Percentiles rank a stretch among this genome's conserved stretches.
These are phyloP conservation scores for Aphrophora alni DNA, from an alignment of 2,888 invertebrate genomes.

Conservation along the genomic window DNA sequence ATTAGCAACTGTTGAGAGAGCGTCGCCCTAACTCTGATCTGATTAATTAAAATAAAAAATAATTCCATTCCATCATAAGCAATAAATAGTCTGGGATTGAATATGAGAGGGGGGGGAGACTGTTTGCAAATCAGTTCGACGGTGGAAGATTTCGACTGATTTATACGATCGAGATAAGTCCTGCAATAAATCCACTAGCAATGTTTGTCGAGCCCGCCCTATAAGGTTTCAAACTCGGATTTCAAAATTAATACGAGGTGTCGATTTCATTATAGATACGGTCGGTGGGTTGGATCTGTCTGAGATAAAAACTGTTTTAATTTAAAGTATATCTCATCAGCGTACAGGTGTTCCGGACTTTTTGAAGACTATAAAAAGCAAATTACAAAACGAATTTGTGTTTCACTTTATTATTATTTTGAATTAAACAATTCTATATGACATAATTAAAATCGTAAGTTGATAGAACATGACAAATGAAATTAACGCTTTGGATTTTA, in stretches of 20 bases:
- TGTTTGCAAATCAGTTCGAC: not conserved
- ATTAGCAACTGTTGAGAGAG: not conserved
- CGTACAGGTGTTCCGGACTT: too few species aligned
- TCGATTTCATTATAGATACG: constrained; percentile 38
- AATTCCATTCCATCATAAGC: not conserved
- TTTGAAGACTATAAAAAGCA: too few species aligned
- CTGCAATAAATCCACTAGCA: not conserved
- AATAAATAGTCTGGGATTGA: not conserved
- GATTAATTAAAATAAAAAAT: not conserved
- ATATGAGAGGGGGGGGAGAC: not conserved
- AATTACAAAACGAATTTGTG: too few species aligned
- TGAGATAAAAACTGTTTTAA: too few species aligned
- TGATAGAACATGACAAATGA: too few species aligned
- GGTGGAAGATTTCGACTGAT: not conserved
- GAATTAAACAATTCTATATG: too few species aligned
- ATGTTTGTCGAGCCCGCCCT: constrained; percentile 33
- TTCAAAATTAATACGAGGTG: constrained; percentile 37
- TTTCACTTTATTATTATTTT: too few species aligned
- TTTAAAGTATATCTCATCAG: too few species aligned
- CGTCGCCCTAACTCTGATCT: not conserved
- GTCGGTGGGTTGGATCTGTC: not conserved
- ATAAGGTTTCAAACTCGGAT: not conserved
- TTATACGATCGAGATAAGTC: not conserved
- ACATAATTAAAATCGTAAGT: too few species aligned
- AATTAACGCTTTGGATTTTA: too few species aligned